Evolutionary conservation across 1,140 invertebrate genomes (phyloP), one percentile per base, ranked within the genome.

Genomic region (Lucilia sericata): DNA sequence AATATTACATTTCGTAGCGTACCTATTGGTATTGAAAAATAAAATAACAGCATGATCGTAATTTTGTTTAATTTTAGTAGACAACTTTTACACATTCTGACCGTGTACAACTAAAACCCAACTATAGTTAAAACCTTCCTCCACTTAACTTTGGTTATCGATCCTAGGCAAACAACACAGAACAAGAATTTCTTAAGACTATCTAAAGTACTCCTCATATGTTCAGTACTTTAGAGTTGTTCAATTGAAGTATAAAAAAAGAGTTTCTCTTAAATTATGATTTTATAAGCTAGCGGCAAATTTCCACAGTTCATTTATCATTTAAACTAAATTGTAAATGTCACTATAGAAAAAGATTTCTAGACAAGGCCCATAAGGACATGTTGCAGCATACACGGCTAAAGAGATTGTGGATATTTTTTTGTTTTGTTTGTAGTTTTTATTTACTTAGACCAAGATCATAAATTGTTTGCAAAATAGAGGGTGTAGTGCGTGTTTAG

Each of bases 291-390:
- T 60, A 9, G 25, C 25, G 74, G 84, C 84, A 21, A 74, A 82
- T 84, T 82, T 84, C 84, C 49, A 21, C 84, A 51, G 81, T 82
- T 84, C 80, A 84, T 84, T 82, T 84, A 84, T 84, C 84, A 82
- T 84, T 74, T 82, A 49, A 51, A 25, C 49, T 75, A 82, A 84
- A 82, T 84, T 84, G 81, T 82, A 55, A 75, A 74, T 81, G 78
- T 82, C 83, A 84, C 65, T 84, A 51, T 25, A 51, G 9, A 5
- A 80, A 80, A 19, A 70, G 10, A 42, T 42, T 21, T 70, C 65
- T 12, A 70, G 65, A 70, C 65, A 70, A 70, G 65, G 65, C 10
- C n/a, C 65, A 70, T 70, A 70, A 70, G 65, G 19, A 70, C 51
- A 55, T 17, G 51, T n/a, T 55, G 17, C 51, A 55, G 51, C 51